Evolutionary conservation across 2,113 vertebrate species (phyloP).

Genomic region (Actenoides hombroni): DNA sequence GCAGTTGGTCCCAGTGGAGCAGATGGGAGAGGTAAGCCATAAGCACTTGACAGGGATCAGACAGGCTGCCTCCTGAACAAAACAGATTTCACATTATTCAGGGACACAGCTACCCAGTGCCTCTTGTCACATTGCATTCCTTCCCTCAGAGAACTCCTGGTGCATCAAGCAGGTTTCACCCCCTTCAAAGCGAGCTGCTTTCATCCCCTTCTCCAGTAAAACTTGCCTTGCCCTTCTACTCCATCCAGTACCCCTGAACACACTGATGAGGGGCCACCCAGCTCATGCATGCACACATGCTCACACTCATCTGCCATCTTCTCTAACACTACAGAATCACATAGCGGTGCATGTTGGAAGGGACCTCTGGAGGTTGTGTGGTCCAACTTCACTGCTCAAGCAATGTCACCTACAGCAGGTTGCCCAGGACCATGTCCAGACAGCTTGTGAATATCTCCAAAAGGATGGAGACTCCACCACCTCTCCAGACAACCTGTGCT

Average conservation of each 20-base stretch:
- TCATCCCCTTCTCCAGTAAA: not conserved
- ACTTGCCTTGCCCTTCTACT: not conserved
- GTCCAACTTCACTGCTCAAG: not conserved
- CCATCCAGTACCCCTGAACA: not conserved
- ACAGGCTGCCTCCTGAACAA: not conserved
- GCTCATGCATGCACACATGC: rapidly evolving
- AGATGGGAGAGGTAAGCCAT: not conserved
- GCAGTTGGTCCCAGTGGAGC: not conserved
- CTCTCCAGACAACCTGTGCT: not conserved
- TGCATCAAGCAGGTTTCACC: not conserved
- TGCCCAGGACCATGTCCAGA: not conserved
- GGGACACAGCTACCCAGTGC: not conserved
- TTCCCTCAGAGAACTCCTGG: not conserved
- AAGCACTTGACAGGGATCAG: not conserved
- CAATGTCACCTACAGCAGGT: not conserved
- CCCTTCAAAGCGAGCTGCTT: not conserved
- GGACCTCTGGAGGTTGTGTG: not conserved
- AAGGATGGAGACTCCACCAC: not conserved
- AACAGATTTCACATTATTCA: not conserved
- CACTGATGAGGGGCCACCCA: not conserved
- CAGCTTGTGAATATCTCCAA: not conserved
- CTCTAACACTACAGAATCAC: not conserved
- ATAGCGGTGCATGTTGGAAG: not conserved
- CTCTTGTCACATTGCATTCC: not conserved
- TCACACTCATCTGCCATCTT: not conserved